Evolutionary conservation across 1,140 invertebrate species (phyloP).

Genomic region (Linepithema humile): DNA sequence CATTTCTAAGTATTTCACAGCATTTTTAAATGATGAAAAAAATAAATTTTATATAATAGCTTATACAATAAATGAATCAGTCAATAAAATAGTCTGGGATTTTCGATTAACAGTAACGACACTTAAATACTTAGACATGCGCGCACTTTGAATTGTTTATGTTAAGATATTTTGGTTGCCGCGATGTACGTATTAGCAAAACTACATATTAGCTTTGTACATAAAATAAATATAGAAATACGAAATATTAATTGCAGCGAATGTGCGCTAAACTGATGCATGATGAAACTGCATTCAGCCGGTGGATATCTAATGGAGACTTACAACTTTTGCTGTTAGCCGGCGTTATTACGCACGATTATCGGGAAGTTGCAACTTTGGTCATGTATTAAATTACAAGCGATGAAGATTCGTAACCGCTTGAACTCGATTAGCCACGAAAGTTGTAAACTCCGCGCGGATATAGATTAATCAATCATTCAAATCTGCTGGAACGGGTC

Average conservation of each 20-base stretch:
- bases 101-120: too few relatives aligned
- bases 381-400: constrained; percentile 22
- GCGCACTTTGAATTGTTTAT: too few relatives aligned
- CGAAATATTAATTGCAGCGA: neutral
- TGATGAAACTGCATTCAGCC: neutral
- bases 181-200: too few relatives aligned
- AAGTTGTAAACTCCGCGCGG: constrained; percentile 2
- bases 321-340: constrained; percentile 1
- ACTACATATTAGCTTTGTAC: neutral
- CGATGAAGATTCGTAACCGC: constrained; percentile 17
- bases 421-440: neutral
- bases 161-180: too few relatives aligned
- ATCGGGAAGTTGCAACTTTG: neutral
- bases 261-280: neutral
- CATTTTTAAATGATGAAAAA: too few relatives aligned
- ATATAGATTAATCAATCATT: constrained; percentile 38
- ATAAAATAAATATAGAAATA: neutral
- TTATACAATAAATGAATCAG: too few relatives aligned
- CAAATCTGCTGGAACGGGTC: neutral
- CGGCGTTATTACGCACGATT: constrained; percentile 1
- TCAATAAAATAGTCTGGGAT: too few relatives aligned
- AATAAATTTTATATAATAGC: too few relatives aligned
- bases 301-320: neutral
- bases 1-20: too few relatives aligned
- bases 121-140: too few relatives aligned